phyloP scores from a whole-genome alignment of 2,113 vertebrate species.

The Austrofundulus limnaeus region DNA sequence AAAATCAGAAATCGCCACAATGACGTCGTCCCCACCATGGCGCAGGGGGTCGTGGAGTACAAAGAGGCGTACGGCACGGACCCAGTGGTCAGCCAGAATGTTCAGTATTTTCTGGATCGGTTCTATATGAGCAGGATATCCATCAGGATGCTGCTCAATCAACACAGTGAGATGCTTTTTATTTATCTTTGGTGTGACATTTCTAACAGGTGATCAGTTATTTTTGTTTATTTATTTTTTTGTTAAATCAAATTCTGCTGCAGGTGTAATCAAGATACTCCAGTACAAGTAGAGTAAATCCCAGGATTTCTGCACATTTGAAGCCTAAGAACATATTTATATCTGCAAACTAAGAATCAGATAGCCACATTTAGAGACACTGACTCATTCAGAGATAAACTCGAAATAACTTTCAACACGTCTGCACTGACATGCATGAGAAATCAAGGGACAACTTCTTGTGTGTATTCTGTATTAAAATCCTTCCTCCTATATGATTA shows the following conservation, averaged over 20 bases:
- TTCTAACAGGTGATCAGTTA: not conserved
- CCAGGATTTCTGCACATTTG: not conserved
- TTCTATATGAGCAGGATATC: slow-evolving; percentile 99
- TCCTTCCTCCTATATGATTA: too few relatives aligned
- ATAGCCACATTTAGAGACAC: too few relatives aligned
- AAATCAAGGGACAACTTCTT: too few relatives aligned
- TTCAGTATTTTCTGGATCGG: slow-evolving; percentile 98
- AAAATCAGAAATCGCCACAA: slow-evolving; percentile 96
- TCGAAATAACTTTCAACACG: too few relatives aligned
- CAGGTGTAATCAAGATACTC: too few relatives aligned
- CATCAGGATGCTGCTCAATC: slow-evolving; percentile 97
- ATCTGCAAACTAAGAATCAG: not conserved
- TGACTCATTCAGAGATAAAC: too few relatives aligned
- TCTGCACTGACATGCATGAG: too few relatives aligned
- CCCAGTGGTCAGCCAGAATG: slow-evolving; percentile 93
- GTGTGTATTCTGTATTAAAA: too few relatives aligned
- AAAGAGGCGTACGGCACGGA: slow-evolving; percentile 94
- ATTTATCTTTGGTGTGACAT: not conserved
- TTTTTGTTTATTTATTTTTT: not conserved
- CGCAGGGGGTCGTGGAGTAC: slow-evolving; percentile 95
- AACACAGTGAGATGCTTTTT: slow-evolving; percentile 89
- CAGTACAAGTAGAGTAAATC: too few relatives aligned
- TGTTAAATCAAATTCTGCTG: too few relatives aligned
- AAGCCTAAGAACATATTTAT: not conserved
- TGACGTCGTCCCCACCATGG: slow-evolving; percentile 97